Percentiles rank a stretch among this genome's conserved stretches.
These are phyloP conservation scores for Lycophotia porphyrea DNA, from an alignment of 2,888 invertebrate species.

Conservation along the genomic window DNA sequence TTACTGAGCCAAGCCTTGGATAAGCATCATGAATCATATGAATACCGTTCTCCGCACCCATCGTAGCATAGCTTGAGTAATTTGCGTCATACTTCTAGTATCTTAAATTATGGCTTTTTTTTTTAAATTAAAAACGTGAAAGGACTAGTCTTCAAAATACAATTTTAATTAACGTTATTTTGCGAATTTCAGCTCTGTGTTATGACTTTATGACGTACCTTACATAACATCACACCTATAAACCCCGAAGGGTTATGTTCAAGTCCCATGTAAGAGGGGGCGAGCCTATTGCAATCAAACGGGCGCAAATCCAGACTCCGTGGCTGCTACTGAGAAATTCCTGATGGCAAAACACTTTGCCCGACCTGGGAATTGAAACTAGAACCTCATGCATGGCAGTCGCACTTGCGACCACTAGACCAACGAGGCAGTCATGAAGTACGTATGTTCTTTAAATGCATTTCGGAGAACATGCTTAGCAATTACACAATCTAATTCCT, in stretches of 20 bases:
- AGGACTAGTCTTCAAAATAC: not conserved
- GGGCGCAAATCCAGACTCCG: too few species aligned
- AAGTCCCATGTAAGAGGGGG: too few species aligned
- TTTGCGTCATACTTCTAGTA: not conserved
- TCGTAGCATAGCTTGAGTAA: not conserved
- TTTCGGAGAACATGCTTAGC: not conserved
- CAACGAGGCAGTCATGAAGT: too few species aligned
- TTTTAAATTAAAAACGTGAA: not conserved
- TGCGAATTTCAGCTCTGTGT: not conserved
- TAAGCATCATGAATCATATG: conserved; percentile 7
- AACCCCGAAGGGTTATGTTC: too few species aligned
- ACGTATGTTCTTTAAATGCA: not conserved
- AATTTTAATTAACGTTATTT: not conserved
- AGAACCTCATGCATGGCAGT: too few species aligned
- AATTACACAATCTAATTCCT: not conserved
- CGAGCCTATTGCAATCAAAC: too few species aligned
- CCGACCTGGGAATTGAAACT: too few species aligned
- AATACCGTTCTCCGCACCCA: conserved; percentile 6
- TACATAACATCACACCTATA: too few species aligned
- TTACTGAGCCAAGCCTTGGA: not conserved
- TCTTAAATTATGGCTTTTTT: not conserved
- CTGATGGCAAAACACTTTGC: too few species aligned
- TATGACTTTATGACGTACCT: not conserved
- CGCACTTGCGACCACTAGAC: too few species aligned
- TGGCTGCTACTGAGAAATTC: too few species aligned